Evolutionary conservation across 2,888 invertebrate species (phyloP), one percentile per base, ranked within the genome.

Genomic region (Hypsopygia costalis): DNA sequence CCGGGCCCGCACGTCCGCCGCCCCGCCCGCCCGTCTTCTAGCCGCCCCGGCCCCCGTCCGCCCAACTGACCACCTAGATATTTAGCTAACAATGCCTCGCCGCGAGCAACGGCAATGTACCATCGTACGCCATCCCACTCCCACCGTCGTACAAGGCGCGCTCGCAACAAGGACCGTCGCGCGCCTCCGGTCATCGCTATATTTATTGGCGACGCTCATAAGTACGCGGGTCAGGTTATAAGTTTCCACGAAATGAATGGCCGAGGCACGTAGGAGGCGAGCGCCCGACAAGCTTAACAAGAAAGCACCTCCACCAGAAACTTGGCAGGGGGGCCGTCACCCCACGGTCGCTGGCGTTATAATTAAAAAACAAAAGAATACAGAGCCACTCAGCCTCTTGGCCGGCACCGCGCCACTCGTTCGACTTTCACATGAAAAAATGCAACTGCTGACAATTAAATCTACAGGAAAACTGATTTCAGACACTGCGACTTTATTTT

Each of bases 311-410:
- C 85, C 85, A 77, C 79, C 69, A 68, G 76, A 75, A 72, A 76
- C 74, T 79, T 72, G 72, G 69, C 70, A 62, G 73, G 73, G 71
- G 76, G 69, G 67, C 51, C 48, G 54, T 62, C 77, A 63, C 78
- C 81, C 81, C 70, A 65, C 73, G 61, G 66, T 64, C 72, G 69
- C 73, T 62, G 68, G 75, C 79, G 73, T 85, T 87, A 87, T 87
- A 87, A 88, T 88, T 88, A 88, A 87, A 87, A 88, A 88, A 88
- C 85, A 87, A 88, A 88, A 85, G 86, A 86, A 88, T 79, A 87
- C 82, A 82, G 69, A 74, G 76, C 81, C 78, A 80, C 83, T 82
- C 85, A 79, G 81, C 81, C 81, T 81, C 81, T 78, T 75, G 66
- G 76, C 70, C 59, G 63, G 69, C 62, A 64, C 55, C 63, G 69